Base-by-base conservation (phyloP, 2,888 invertebrate genomes). In the Drosophila rellima region DNA sequence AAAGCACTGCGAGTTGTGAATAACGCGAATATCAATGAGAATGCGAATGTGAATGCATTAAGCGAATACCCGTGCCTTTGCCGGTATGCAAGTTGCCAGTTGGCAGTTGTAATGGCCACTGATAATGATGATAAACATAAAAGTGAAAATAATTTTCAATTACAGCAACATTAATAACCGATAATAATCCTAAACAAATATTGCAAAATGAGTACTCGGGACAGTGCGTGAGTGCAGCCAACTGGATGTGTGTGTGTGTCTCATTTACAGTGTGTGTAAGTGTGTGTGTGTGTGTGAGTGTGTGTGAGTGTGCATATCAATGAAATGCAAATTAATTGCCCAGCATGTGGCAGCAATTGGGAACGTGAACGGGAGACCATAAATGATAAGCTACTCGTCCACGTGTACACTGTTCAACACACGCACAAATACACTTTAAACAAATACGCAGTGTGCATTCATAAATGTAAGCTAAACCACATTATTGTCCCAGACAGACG, bases 131-230 rank as follows among this genome's bases (percentile, higher is more conserved):
- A 74, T 73, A 85, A 85, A 72, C 89, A 84, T 75, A 89, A 86
- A 86, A 86, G 85, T 86, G 85, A 86, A 89, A 89, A 86, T 87
- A 84, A 89, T 86, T 86, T 86, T 86, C 85, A 86, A 86, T 86
- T 86, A 89, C 88, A 89, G 85, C 77, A 79, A 81, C 89, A 86
- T 86, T 89, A 89, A 89, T 85, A 87, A 84, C 82, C 89, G 83
- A 85, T 87, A 84, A 86, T 89, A 89, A 87, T 86, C 88, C 85
- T 89, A 86, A 86, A 84, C 85, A 89, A 86, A 89, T 87, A 87
- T 74, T 84, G 80, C 71, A 59, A 63, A 62, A 63, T 63, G 67
- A 44, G 64, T 15, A 37, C 20, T 20, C 39, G 40, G 40, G 18
- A 48, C 18, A 59, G 50, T 26, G 17, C 23, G 40, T 37, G 35